phyloP scores from a whole-genome alignment of 2,797 vertebrate species.

The Myripristis murdjan region DNA sequence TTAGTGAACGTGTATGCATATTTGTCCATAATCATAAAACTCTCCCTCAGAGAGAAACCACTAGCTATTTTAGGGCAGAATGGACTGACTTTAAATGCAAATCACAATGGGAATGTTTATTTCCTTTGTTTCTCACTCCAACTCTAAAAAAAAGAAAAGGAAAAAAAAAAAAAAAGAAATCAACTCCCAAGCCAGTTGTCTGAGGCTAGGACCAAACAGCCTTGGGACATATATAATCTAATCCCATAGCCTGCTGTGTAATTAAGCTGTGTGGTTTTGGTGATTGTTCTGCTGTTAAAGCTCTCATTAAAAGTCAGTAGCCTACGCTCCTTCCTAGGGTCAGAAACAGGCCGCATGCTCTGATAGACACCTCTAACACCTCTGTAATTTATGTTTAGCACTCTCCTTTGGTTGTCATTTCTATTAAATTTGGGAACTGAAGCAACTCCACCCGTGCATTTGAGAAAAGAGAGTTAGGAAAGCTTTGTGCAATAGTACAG shows the following conservation, averaged over 20 bases:
- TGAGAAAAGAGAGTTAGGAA: neutral
- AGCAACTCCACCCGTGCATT: neutral
- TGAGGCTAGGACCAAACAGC: conserved; percentile 43
- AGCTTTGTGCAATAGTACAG: too few relatives aligned
- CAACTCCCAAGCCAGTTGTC: conserved; percentile 12
- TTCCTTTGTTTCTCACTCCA: conserved; percentile 6
- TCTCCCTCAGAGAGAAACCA: conserved; percentile 15
- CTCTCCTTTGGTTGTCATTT: conserved; percentile 18
- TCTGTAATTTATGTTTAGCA: conserved; percentile 34
- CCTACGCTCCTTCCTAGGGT: conserved; percentile 24
- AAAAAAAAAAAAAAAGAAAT: conserved; percentile 4
- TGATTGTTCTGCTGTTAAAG: conserved; percentile 60
- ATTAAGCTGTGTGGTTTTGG: conserved; percentile 59
- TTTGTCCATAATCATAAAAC: conserved; percentile 20
- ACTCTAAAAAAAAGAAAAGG: neutral
- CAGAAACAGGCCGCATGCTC: conserved; percentile 45
- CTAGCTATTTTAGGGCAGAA: conserved; percentile 23
- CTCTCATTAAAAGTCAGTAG: conserved; percentile 36
- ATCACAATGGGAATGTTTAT: conserved; percentile 8
- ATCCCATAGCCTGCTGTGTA: conserved; percentile 48
- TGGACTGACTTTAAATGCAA: conserved; percentile 12
- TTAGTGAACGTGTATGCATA: neutral
- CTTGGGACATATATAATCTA: conserved; percentile 31
- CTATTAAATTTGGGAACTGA: conserved; percentile 28
- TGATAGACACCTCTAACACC: conserved; percentile 14